Evolutionary conservation across 2,888 invertebrate species (phyloP).

Genomic region (Perizoma flavofasciatum): DNA sequence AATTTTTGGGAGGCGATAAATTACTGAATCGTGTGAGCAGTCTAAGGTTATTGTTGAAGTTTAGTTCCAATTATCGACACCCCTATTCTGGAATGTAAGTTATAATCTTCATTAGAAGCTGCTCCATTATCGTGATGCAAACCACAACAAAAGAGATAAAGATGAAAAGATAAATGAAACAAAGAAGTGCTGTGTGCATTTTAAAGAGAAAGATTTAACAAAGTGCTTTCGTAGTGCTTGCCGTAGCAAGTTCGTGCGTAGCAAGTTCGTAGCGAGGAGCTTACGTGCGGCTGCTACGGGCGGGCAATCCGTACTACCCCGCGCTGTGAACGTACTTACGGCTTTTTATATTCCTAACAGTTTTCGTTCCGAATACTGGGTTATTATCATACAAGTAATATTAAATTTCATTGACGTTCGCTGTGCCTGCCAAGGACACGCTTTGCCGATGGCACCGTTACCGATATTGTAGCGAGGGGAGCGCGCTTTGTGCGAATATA

Average conservation of each 20-base stretch:
- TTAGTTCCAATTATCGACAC: background rate
- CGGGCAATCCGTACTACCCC: conserved; percentile 70
- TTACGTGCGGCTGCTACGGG: conserved; percentile 78
- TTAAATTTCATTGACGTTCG: conserved; percentile 78
- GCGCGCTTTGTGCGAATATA: conserved; percentile 51
- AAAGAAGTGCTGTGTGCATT: conserved; percentile 19
- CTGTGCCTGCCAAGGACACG: conserved; percentile 73
- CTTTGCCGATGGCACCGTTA: conserved; percentile 60
- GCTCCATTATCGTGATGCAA: background rate
- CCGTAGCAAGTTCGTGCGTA: conserved; percentile 61
- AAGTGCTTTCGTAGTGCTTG: conserved; percentile 30
- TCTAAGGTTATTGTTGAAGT: conserved; percentile 1
- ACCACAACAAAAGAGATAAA: background rate
- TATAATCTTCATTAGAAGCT: too few relatives aligned
- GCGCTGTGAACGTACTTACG: conserved; percentile 58
- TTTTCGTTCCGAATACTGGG: conserved; percentile 76
- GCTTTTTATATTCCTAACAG: conserved; percentile 63
- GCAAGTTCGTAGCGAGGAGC: conserved; percentile 63
- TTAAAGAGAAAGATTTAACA: conserved; percentile 11
- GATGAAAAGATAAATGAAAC: conserved; percentile 1
- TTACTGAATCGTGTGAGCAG: background rate
- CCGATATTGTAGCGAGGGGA: conserved; percentile 53
- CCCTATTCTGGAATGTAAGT: background rate
- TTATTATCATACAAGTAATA: conserved; percentile 74
- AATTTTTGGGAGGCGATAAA: background rate